Percentiles rank a stretch among this genome's conserved stretches.
phyloP scores from a whole-genome alignment of 2,113 vertebrate genomes.

The Laterallus jamaicensis region DNA sequence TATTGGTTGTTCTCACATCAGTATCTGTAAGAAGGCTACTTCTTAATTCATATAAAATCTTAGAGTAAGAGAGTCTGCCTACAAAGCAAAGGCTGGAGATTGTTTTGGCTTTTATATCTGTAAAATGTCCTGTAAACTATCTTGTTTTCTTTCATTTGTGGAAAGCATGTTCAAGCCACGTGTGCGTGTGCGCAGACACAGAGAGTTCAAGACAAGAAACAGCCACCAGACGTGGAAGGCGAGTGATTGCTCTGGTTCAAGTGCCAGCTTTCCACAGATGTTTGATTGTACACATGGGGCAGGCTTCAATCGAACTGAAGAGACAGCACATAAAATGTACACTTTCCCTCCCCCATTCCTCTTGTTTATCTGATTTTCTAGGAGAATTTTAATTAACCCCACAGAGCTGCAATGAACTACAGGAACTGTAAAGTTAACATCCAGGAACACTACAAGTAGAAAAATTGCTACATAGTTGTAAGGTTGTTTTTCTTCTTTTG shows the following conservation, averaged over 20 bases:
- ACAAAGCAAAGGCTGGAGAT: background rate
- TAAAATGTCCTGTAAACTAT: background rate
- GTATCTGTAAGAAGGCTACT: background rate
- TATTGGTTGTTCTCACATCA: background rate
- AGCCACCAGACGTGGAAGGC: background rate
- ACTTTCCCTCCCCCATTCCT: background rate
- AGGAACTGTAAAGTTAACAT: background rate
- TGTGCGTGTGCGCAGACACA: background rate
- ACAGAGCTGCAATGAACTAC: background rate
- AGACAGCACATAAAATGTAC: background rate
- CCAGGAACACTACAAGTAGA: background rate
- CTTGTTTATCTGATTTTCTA: conserved; percentile 36
- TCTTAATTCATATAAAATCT: background rate
- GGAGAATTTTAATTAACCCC: conserved; percentile 34
- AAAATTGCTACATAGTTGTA: background rate
- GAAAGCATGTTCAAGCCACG: background rate
- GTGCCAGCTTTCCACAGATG: conserved; percentile 14
- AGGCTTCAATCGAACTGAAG: background rate
- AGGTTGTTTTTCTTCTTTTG: background rate
- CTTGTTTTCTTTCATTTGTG: background rate
- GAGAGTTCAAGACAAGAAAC: background rate
- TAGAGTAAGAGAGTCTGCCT: background rate
- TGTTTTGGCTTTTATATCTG: background rate
- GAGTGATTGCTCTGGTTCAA: background rate
- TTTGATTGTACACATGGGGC: background rate